Base-by-base conservation (phyloP, 2,113 vertebrate species). In the Vulpes lagopus region DNA sequence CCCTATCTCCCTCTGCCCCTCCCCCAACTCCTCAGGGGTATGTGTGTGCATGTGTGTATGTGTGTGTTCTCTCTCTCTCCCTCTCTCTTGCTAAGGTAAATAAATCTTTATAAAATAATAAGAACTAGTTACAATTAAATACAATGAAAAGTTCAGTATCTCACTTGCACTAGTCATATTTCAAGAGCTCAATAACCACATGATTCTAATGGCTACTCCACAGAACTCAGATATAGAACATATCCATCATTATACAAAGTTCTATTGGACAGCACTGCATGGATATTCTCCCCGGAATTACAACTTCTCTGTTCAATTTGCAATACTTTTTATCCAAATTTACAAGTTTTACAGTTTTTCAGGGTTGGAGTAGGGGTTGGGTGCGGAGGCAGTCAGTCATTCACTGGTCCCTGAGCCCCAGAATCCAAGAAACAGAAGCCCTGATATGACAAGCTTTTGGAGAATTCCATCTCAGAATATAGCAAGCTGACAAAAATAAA, bases 401-500 rank as follows among this genome's bases (percentile, higher is more conserved):
- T 90, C 71, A 57, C 35, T 60, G 76, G 69, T 43, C n/a, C 57
- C 62, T 80, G 43, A 93, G 67, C 78, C 57, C 71, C 49, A n/a
- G 59, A 65, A 74, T 92, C 65, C 32, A 79, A 64, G 51, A 51
- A 60, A 89, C 86, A 64, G 51, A 74, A 89, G 35, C n/a, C 59
- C 30, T 94, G 35, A 87, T 53, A 74, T 35, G 17, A 90, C 57
- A 79, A 94, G 17, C 60, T 83, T 11, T 71, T 81, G 51, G 65
- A 94, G 1, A 32, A 55, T 8, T 94, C 71, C 62, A 81, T 71
- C 35, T 82, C 67, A 92, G 55, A 87, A 94, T 32, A n/a, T 14
- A 97, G 79, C 49, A 89, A 85, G 17, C 55, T 62, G 73, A 65
- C 67, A 96, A 94, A 97, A 92, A 83, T 43, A 32, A 55, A 95